Base-by-base conservation (phyloP, 2,113 vertebrate species). In the Helogale parvula region DNA sequence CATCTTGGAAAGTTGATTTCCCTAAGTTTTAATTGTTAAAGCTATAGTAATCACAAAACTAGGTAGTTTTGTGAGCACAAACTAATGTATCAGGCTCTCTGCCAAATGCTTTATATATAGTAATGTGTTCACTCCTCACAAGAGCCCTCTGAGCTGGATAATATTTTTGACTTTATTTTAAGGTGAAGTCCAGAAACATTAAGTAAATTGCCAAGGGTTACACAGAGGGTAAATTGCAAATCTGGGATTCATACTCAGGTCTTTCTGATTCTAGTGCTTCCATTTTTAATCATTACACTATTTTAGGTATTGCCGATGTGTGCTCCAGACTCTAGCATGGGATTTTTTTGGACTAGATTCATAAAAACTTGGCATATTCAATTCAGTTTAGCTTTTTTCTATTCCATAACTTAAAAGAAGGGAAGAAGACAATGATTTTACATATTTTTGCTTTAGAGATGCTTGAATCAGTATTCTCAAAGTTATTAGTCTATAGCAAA, bases 151-250 rank as follows among this genome's bases (percentile, higher is more conserved):
- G 33, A 92, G 27, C 23, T 57, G 47, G 65, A 50, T 17, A 25
- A 10, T 86, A 45, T 63, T 74, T 68, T 81, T 80, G 12, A 52
- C 65, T 91, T 86, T 90, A 45, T 52, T 93, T 95, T 76, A 97
- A 79, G 33, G 12, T 54, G 66, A 89, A 92, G 23, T 33, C 60
- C 38, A 90, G 31, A 90, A 94, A 94, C 60, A 54, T 79, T 68
- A 76, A 17, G 13, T 82, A 91, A 54, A 0, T 45, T 57, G 11
- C 63, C 27, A 27, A 69, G 66, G 47, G 19, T 80, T n/a, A 85
- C 47, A 83, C 10, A 13, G 4, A 27, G 52, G 8, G 5, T 35
- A 77, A 93, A 72, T 19, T 38, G 12, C 5, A 84, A 63, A 69
- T 84, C 63, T 84, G 10, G n/a, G 63, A 94, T 54, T 91, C 54